These are phyloP conservation scores for Teinopalpus imperialis DNA, from an alignment of 2,888 invertebrate species.

Conservation along the genomic window DNA sequence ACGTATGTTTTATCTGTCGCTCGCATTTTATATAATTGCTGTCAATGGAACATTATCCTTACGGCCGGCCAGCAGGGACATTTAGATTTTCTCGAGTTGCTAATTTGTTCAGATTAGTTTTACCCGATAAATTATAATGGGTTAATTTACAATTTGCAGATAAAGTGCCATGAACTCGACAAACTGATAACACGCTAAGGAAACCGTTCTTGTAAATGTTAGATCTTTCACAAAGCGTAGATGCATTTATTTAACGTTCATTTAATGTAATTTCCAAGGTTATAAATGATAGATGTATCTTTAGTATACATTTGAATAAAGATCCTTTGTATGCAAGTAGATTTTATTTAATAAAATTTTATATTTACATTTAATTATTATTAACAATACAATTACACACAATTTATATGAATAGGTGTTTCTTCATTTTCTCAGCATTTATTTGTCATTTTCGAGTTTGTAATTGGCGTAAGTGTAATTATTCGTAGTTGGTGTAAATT, in stretches of 20 bases:
- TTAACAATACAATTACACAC: too few relatives aligned
- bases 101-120: constrained; percentile 13
- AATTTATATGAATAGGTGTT: too few relatives aligned
- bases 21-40: too few relatives aligned
- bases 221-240: background rate
- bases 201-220: constrained; percentile 3
- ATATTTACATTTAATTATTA: too few relatives aligned
- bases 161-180: constrained; percentile 8
- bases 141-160: constrained; percentile 21
- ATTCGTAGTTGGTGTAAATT: too few relatives aligned
- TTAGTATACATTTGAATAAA: background rate
- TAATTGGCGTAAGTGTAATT: too few relatives aligned
- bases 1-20: too few relatives aligned
- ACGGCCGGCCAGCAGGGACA: background rate
- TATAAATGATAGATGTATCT: background rate
- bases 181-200: constrained; percentile 3
- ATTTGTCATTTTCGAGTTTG: too few relatives aligned
- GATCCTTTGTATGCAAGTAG: background rate
- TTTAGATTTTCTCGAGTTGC: constrained; percentile 3
- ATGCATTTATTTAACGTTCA: constrained; percentile 11
- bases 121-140: constrained; percentile 20
- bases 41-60: constrained; percentile 12
- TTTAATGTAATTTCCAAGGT: too few relatives aligned
- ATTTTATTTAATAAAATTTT: too few relatives aligned
- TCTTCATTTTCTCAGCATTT: too few relatives aligned